phyloP scores from a whole-genome alignment of 2,797 vertebrate species.

The Melanotaenia trifasciata region DNA sequence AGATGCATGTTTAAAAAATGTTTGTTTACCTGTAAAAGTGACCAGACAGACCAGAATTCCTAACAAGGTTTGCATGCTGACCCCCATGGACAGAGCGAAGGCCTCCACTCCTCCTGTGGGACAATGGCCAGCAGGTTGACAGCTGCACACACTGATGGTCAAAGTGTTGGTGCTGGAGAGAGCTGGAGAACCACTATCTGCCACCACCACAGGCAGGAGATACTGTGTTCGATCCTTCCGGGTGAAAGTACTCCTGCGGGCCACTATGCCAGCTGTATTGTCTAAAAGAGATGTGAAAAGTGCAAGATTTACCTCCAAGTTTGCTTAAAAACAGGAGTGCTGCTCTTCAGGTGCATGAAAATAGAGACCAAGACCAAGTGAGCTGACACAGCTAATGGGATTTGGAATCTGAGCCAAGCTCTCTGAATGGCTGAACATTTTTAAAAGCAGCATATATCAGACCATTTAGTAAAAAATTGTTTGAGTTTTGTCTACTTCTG shows the following conservation, averaged over 20 bases:
- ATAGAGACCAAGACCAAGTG: constrained; percentile 7
- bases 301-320: constrained; percentile 17
- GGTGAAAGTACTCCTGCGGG: constrained; percentile 86
- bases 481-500: constrained; percentile 2
- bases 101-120: constrained; percentile 81
- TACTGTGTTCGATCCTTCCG: constrained; percentile 85
- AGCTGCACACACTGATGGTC: constrained; percentile 89
- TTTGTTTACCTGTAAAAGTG: constrained; percentile 85
- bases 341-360: constrained; percentile 7
- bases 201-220: constrained; percentile 88
- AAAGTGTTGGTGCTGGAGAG: constrained; percentile 92
- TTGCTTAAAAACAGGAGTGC: constrained; percentile 13
- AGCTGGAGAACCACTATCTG: constrained; percentile 88
- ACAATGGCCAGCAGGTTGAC: constrained; percentile 80
- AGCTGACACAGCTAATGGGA: constrained; percentile 33
- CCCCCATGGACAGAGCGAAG: constrained; percentile 82
- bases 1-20: neutral
- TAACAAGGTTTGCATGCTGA: constrained; percentile 85
- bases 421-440: neutral
- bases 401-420: constrained; percentile 42
- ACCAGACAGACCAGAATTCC: constrained; percentile 84
- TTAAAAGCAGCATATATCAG: constrained; percentile 29
- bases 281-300: constrained; percentile 76
- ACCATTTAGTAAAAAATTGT: constrained; percentile 21
- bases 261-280: constrained; percentile 92